Evolutionary conservation across 2,888 invertebrate genomes (phyloP).

Genomic region (Cheilosia pagana): DNA sequence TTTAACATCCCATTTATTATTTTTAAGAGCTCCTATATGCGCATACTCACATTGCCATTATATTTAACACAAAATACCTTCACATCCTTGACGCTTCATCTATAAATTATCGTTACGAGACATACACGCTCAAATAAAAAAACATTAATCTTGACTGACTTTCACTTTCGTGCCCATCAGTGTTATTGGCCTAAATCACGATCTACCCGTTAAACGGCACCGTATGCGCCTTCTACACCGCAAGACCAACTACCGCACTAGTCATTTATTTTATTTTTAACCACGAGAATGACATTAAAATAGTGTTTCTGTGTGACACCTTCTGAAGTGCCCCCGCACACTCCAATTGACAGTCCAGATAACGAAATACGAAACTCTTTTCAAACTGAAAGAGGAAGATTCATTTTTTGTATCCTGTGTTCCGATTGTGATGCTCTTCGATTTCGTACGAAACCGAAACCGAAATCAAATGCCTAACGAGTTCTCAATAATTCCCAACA

Average conservation of each 20-base stretch:
- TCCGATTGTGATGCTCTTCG: conserved; percentile 33
- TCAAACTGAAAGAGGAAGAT: conserved; percentile 41
- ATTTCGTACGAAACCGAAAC: conserved; percentile 65
- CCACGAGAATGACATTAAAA: conserved; percentile 58
- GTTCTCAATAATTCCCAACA: conserved; percentile 70
- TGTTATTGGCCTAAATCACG: conserved; percentile 64
- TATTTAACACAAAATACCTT: neutral
- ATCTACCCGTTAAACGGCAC: conserved; percentile 24
- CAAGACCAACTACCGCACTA: conserved; percentile 8
- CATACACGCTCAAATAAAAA: conserved; percentile 17
- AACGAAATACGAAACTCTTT: conserved; percentile 41
- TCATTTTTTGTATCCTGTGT: conserved; percentile 54
- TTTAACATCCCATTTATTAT: no score
- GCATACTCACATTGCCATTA: neutral
- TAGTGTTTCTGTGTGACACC: conserved; percentile 68
- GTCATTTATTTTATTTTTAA: conserved; percentile 9
- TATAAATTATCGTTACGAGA: conserved; percentile 31
- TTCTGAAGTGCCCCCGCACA: conserved; percentile 38
- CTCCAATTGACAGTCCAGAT: conserved; percentile 56
- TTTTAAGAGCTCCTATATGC: neutral
- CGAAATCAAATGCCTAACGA: conserved; percentile 72
- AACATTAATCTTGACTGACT: conserved; percentile 64
- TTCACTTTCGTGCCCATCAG: conserved; percentile 68
- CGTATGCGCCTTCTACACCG: neutral
- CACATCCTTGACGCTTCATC: conserved; percentile 1